Percentiles rank a stretch among this genome's conserved stretches.
Evolutionary conservation across 2,113 vertebrate species (phyloP).

Genomic region (Peromyscus leucopus): DNA sequence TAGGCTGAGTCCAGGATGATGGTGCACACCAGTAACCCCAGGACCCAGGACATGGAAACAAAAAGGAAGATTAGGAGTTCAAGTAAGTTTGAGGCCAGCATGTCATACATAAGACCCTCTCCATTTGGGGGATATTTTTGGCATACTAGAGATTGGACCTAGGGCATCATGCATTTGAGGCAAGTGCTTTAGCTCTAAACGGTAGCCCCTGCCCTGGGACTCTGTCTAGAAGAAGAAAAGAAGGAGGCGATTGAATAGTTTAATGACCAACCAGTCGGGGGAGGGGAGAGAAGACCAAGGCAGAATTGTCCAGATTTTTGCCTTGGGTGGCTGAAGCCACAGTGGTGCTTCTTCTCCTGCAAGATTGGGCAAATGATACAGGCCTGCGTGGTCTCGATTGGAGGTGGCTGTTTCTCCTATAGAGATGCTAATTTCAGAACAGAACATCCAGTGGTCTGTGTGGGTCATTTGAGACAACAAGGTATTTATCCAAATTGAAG

Average conservation of each 20-base stretch:
- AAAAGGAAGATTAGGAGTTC: not conserved
- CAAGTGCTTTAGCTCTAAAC: not conserved
- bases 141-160: no score
- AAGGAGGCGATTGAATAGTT: no score
- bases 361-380: not conserved
- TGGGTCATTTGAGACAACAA: not conserved
- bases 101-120: not conserved
- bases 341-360: not conserved
- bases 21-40: no score
- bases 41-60: not conserved
- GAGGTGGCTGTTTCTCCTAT: not conserved
- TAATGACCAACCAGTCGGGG: not conserved
- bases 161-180: not conserved
- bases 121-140: not conserved
- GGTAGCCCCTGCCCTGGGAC: not conserved
- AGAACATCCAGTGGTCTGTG: constrained; percentile 3
- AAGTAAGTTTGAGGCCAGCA: not conserved
- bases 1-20: not conserved
- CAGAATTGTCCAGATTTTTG: not conserved
- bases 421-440: not conserved
- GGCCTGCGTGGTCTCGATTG: not conserved
- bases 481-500: constrained; percentile 44
- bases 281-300: not conserved
- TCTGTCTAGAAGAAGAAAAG: not conserved
- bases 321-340: not conserved